Evolutionary conservation across 2,797 vertebrate genomes (phyloP), one percentile per base, ranked within the genome.

Genomic region (Aldrovandia affinis): DNA sequence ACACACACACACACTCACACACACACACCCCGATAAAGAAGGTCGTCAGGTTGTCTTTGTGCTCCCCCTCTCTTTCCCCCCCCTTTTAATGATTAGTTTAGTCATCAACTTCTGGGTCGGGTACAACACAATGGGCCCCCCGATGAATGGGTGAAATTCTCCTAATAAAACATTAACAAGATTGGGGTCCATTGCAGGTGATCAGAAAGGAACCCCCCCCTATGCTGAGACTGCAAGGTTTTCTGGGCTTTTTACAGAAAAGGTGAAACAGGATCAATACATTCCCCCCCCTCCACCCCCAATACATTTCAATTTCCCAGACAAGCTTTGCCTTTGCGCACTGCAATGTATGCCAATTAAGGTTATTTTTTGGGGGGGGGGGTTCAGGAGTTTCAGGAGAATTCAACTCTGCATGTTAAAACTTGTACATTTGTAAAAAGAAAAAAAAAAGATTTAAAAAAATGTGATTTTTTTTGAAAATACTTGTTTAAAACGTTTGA

Each of bases 151-250:
- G 83, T 90, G 90, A 88, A 90, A 92, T 90, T 85, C 89, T 88
- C 89, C 85, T 88, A 91, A 93, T 95, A 88, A 95, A 95, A 94
- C 92, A 94, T 95, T 94, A 93, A 94, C 93, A 91, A 83, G 89
- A 88, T 91, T 90, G 91, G 90, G 91, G 90, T 93, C 89, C 84
- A 84, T 86, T 44, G 84, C 75, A 36, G 42, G 65, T 47, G 20
- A 0, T 44, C 36, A 44, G 7, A 25, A n/a, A 75, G 36, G 14
- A 70, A 75, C 18, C 39, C 22, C 39, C 5, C 1, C 6, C 30
- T n/a, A n/a, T n/a, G n/a, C n/a, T n/a, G 20, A 73, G 33, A 42
- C 59, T 50, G 47, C 15, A 83, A 86, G 85, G 86, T 84, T 86
- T 89, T 90, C 81, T 86, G 89, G 78, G 84, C 81, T 52, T 75